Percentiles rank a stretch among this genome's conserved stretches.
These are phyloP conservation scores for Drosophila mercatorum DNA, from an alignment of 2,888 invertebrate species.

Conservation along the genomic window DNA sequence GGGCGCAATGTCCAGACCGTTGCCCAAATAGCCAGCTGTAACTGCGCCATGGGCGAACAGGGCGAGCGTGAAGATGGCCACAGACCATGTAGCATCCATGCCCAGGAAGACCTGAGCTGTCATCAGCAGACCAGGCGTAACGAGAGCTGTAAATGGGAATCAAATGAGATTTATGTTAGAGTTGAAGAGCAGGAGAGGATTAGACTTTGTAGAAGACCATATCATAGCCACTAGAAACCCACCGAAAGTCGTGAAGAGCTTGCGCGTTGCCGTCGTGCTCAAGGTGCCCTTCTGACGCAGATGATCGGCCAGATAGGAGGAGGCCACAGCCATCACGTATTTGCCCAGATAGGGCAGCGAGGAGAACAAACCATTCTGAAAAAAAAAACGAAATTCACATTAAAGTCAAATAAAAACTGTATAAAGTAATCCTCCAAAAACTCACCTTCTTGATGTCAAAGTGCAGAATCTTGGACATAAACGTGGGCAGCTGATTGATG, in stretches of 20 bases:
- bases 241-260: slow-evolving; percentile 88
- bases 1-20: slow-evolving; percentile 94
- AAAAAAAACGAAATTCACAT: slow-evolving; percentile 44
- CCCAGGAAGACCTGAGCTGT: slow-evolving; percentile 90
- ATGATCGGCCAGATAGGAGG: slow-evolving; percentile 90
- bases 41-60: slow-evolving; percentile 94
- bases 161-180: not conserved
- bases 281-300: slow-evolving; percentile 88
- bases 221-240: slow-evolving; percentile 54
- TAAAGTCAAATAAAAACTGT: not conserved
- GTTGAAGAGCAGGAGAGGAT: not conserved
- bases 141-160: slow-evolving; percentile 85
- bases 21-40: slow-evolving; percentile 93
- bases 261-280: slow-evolving; percentile 90
- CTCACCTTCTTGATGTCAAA: slow-evolving; percentile 91
- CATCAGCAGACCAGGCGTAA: slow-evolving; percentile 90
- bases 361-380: slow-evolving; percentile 92
- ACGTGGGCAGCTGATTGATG: slow-evolving; percentile 94
- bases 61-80: slow-evolving; percentile 91
- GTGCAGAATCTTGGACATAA: slow-evolving; percentile 91
- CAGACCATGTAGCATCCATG: slow-evolving; percentile 89
- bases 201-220: not conserved
- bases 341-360: slow-evolving; percentile 95
- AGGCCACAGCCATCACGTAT: slow-evolving; percentile 91
- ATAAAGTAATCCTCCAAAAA: fast-evolving